Evolutionary conservation across 2,888 invertebrate genomes (phyloP), one percentile per base, ranked within the genome.

Genomic region (Ormyrus pomaceus): DNA sequence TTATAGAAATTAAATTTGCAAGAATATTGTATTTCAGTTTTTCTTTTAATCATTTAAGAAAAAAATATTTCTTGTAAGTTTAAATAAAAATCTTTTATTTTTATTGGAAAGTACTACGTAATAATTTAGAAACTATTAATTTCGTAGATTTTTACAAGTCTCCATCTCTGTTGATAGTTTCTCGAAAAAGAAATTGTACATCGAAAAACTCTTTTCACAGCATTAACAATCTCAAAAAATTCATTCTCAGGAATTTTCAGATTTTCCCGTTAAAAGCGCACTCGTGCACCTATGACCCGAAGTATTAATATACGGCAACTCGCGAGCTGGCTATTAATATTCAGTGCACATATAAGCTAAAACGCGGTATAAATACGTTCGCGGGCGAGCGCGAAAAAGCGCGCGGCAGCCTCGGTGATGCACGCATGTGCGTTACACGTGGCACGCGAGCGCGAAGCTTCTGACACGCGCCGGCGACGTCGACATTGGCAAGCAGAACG

Each of bases 391-490:
- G 66, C 58, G 51, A 75, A 65, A 70, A 70, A 55, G 10, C 10
- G 56, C n/a, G 58, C 46, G n/a, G 34, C 34, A 34, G 34, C 34
- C 34, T 34, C 34, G 34, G 34, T 4, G 34, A 4, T 4, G 34
- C 45, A 55, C 65, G 65, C 77, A 77, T 71, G 71, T 77, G 71
- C 77, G 72, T 6, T 46, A 56, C 77, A 78, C 66, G 66, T 78
- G 77, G 72, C 53, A 9, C 19, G 11, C 62, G 34, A 34, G 34
- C 34, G 34, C 34, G 34, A 4, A 34, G 34, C 34, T 4, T 56
- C 53, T 53, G 10, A 10, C 11, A 11, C 56, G 56, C 6, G 56
- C n/a, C 10, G 3, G 34, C 34, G 10, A 56, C 56, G 10, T 56
- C 6, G 13, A 11, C 10, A n/a, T 11, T 13, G n/a, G 56, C 0